Percentiles rank a stretch among this genome's conserved stretches.
phyloP scores from a whole-genome alignment of 2,113 vertebrate species.

The Cheirogaleus medius region DNA sequence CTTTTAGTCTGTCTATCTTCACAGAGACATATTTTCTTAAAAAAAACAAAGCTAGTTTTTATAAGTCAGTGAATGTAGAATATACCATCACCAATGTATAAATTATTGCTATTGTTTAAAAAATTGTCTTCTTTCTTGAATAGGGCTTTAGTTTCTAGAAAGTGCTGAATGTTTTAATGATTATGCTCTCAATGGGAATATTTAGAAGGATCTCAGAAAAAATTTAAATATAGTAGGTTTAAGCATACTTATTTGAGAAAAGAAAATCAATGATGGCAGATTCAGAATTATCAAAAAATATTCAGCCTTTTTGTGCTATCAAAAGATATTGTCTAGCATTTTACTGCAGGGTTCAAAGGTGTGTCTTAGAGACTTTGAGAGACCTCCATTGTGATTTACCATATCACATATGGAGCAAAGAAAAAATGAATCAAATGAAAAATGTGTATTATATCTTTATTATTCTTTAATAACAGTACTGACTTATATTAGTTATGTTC shows the following conservation, averaged over 20 bases:
- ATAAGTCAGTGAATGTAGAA: background rate
- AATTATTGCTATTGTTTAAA: background rate
- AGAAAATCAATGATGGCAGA: background rate
- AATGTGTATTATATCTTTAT: background rate
- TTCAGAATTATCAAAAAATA: background rate
- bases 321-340: background rate
- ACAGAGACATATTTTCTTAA: background rate
- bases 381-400: background rate
- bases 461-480: background rate
- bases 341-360: background rate
- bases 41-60: background rate
- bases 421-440: background rate
- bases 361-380: background rate
- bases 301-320: background rate
- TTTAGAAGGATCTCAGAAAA: background rate
- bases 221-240: background rate
- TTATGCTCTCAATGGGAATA: background rate
- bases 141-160: background rate
- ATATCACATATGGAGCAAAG: background rate
- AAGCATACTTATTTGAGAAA: background rate
- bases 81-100: background rate
- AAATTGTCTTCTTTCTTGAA: background rate
- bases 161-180: background rate
- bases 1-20: background rate
- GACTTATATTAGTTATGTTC: background rate